phyloP scores from a whole-genome alignment of 2,113 vertebrate species.

The Tenebrosternarchus preto region DNA sequence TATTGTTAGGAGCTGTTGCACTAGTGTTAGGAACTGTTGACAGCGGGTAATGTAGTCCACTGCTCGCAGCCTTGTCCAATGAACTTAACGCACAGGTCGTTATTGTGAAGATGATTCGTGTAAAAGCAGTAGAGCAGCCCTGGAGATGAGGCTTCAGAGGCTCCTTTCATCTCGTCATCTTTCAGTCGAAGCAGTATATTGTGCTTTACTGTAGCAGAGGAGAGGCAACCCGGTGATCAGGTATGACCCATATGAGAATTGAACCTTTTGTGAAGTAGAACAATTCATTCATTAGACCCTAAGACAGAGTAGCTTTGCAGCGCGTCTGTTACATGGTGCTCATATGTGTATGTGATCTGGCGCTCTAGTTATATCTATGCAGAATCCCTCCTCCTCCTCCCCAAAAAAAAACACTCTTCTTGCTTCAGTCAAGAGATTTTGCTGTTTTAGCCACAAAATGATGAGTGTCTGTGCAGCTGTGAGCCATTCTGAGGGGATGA shows the following conservation, averaged over 20 bases:
- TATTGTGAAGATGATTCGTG: background rate
- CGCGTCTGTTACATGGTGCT: background rate
- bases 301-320: background rate
- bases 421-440: background rate
- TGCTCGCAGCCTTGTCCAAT: background rate
- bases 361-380: too few species aligned
- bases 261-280: background rate
- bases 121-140: too few species aligned
- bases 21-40: too few species aligned
- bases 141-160: too few species aligned
- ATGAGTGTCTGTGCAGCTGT: conserved; percentile 10
- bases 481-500: conserved; percentile 7
- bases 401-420: background rate
- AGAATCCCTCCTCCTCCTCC: background rate
- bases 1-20: background rate
- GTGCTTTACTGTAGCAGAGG: too few species aligned
- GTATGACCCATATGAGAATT: background rate
- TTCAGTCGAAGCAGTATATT: background rate
- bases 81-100: background rate
- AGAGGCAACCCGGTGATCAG: background rate
- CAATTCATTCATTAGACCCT: background rate
- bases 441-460: background rate
- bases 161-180: too few species aligned
- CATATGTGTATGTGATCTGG: background rate
- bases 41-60: too few species aligned